Evolutionary conservation across 2,797 vertebrate genomes (phyloP).

Genomic region (Pteronotus mesoamericanus): DNA sequence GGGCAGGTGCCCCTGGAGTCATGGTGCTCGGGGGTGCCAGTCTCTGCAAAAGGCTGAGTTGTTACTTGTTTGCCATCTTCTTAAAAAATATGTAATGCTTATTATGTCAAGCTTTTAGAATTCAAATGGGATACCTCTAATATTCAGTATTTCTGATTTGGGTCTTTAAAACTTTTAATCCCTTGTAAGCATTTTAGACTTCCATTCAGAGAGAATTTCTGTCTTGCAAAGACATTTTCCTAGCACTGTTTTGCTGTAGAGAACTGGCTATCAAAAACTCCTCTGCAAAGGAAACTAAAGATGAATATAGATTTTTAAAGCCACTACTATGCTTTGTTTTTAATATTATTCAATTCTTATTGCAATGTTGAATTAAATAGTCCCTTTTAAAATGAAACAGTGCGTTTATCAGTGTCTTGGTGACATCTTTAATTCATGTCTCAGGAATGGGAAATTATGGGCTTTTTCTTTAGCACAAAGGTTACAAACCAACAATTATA

Average conservation of each 20-base stretch:
- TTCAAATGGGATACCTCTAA: conserved; percentile 37
- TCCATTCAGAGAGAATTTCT: conserved; percentile 28
- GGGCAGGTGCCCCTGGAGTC: neutral
- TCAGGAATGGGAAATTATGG: neutral
- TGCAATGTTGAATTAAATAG: conserved; percentile 61
- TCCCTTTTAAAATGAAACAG: conserved; percentile 40
- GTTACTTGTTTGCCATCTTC: conserved; percentile 2
- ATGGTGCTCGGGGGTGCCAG: neutral
- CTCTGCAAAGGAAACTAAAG: neutral
- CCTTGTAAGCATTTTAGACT: conserved; percentile 49
- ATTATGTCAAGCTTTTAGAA: neutral
- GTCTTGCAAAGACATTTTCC: conserved; percentile 41
- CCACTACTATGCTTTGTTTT: conserved; percentile 46
- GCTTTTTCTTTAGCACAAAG: neutral
- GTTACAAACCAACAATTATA: neutral
- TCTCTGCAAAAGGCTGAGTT: neutral
- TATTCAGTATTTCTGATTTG: neutral
- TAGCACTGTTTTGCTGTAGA: neutral
- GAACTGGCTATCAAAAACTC: conserved; percentile 17
- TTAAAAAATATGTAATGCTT: neutral
- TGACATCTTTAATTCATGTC: neutral
- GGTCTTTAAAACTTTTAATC: conserved; percentile 17
- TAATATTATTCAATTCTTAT: conserved; percentile 36
- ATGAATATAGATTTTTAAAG: neutral
- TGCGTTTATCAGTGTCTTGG: conserved; percentile 10